Evolutionary conservation across 2,888 invertebrate species (phyloP).

Genomic region (Gari tellinella): DNA sequence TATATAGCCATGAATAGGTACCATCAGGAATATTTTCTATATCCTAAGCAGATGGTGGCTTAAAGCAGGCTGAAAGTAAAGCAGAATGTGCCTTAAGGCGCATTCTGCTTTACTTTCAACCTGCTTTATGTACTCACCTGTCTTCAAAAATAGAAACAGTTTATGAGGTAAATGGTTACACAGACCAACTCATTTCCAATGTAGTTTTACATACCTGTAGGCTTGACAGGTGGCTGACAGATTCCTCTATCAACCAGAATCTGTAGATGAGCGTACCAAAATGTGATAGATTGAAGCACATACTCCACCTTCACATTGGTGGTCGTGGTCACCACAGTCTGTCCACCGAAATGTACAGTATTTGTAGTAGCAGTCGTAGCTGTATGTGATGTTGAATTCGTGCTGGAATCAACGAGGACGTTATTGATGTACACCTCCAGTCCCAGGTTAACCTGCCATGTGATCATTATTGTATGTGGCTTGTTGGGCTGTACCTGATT

Average conservation of each 20-base stretch:
- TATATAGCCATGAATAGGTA: too few species aligned
- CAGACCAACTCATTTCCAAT: too few species aligned
- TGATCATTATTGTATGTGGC: slow-evolving; percentile 61
- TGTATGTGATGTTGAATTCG: slow-evolving; percentile 41
- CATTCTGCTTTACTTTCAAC: too few species aligned
- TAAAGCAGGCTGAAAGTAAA: too few species aligned
- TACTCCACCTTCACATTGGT: slow-evolving; percentile 56
- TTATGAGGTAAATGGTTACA: too few species aligned
- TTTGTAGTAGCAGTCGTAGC: slow-evolving; percentile 21
- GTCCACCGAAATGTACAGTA: slow-evolving; percentile 58
- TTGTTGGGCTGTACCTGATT: slow-evolving; percentile 50
- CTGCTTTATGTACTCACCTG: too few species aligned
- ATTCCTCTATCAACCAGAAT: slow-evolving; percentile 60
- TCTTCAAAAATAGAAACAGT: too few species aligned
- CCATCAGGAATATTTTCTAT: too few species aligned
- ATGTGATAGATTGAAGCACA: slow-evolving; percentile 58
- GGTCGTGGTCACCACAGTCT: slow-evolving; percentile 17
- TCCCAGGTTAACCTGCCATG: slow-evolving; percentile 64
- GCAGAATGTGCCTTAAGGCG: too few species aligned
- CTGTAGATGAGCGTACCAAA: slow-evolving; percentile 69
- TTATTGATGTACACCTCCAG: slow-evolving; percentile 65
- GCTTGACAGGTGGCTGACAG: slow-evolving; percentile 53
- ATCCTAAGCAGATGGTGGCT: too few species aligned
- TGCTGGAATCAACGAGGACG: slow-evolving; percentile 46
- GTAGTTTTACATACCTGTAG: slow-evolving; percentile 60